A percentile compares a stretch with the other conserved stretches of the same genome.
These are phyloP conservation scores for Eulacestoma nigropectus DNA, from an alignment of 2,113 vertebrate species.

Conservation along the genomic window DNA sequence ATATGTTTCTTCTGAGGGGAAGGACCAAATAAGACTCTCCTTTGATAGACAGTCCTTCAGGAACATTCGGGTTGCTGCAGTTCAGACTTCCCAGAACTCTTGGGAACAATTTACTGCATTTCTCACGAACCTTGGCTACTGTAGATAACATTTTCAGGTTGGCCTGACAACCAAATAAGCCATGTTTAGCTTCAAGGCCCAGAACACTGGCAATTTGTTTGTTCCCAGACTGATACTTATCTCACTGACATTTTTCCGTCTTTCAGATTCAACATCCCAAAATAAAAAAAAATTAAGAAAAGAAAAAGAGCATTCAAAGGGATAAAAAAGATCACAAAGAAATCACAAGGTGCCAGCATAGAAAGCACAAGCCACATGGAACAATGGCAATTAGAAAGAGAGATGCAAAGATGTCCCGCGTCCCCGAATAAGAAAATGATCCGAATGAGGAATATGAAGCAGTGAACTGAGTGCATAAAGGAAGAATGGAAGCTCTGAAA, in stretches of 20 bases:
- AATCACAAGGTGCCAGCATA: neutral
- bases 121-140: slow-evolving; percentile 53
- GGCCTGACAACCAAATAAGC: slow-evolving; percentile 53
- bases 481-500: slow-evolving; percentile 52
- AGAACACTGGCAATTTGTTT: neutral
- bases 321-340: neutral
- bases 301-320: neutral
- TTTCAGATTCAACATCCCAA: neutral
- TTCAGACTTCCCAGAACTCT: slow-evolving; percentile 17
- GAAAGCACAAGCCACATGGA: neutral
- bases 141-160: slow-evolving; percentile 55
- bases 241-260: slow-evolving; percentile 3
- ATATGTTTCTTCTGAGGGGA: neutral
- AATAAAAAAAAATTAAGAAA: neutral
- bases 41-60: neutral
- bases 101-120: slow-evolving; percentile 47
- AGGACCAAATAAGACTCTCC: neutral
- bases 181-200: slow-evolving; percentile 41
- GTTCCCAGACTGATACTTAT: slow-evolving; percentile 43
- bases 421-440: neutral
- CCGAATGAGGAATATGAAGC: neutral
- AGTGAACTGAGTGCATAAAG: slow-evolving; percentile 38
- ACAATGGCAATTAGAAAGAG: neutral
- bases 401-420: neutral
- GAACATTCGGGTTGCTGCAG: neutral